Evolutionary conservation across 2,113 vertebrate genomes (phyloP).

Genomic region (Poicephalus gulielmi): DNA sequence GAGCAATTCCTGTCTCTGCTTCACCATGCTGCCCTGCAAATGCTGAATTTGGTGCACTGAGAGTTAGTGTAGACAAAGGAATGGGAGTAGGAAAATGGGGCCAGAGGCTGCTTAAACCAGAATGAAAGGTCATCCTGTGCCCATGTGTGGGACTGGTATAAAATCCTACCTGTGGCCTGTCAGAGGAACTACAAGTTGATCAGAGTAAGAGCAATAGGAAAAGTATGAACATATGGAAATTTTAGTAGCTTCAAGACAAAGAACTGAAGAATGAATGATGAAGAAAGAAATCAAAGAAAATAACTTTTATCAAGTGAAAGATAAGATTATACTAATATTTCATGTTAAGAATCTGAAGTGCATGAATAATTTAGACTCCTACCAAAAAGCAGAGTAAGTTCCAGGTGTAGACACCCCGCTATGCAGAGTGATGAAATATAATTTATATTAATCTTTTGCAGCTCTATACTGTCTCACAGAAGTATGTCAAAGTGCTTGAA

Average conservation of each 20-base stretch:
- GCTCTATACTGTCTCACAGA: background rate
- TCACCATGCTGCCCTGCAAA: background rate
- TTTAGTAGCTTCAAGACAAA: background rate
- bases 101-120: background rate
- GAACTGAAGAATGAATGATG: background rate
- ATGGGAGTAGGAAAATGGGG: background rate
- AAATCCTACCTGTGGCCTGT: background rate
- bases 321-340: background rate
- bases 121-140: background rate
- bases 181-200: background rate
- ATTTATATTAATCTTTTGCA: background rate
- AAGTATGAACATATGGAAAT: background rate
- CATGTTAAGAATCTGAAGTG: background rate
- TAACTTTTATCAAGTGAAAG: background rate
- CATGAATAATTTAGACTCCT: background rate
- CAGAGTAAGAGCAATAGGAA: background rate
- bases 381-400: background rate
- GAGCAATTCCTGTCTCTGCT: background rate
- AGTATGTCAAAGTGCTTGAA: background rate
- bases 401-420: background rate
- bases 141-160: too few relatives aligned
- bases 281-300: background rate
- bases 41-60: background rate
- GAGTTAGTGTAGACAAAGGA: background rate
- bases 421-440: background rate